Conservation (phyloP, 2,113 vertebrate genomes). For the Lophotis ruficrista region DNA sequence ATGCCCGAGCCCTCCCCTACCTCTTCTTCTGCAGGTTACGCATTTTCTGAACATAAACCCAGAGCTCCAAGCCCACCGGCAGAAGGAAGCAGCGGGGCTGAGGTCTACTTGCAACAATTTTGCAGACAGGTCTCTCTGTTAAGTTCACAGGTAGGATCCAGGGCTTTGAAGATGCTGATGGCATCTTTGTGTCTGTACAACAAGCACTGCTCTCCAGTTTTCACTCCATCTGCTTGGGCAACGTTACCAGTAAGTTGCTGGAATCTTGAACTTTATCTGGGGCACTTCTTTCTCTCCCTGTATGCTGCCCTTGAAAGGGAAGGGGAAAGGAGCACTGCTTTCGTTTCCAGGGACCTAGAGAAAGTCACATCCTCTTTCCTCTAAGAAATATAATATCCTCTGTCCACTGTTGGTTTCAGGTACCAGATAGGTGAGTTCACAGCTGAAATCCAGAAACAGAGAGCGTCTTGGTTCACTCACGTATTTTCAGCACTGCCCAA, state of each 20-base stretch:
- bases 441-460: not conserved
- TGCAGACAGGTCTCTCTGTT: constrained; percentile 80
- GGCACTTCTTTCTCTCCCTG: not conserved
- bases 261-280: not conserved
- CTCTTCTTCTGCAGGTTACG: constrained; percentile 75
- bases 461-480: not conserved
- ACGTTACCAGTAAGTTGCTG: not conserved
- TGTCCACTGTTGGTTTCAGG: not conserved
- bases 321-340: not conserved
- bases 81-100: constrained; percentile 73
- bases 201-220: accelerated
- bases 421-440: not conserved
- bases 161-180: not conserved
- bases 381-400: not conserved
- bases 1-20: constrained; percentile 31
- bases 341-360: not conserved
- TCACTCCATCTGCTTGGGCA: not conserved
- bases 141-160: constrained; percentile 44
- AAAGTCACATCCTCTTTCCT: not conserved
- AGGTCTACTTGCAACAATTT: constrained; percentile 75
- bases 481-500: not conserved
- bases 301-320: not conserved
- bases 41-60: constrained; percentile 76
- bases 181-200: not conserved
- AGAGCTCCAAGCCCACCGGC: constrained; percentile 77